Percentiles rank a stretch among this genome's conserved stretches.
phyloP scores from a whole-genome alignment of 2,888 invertebrate species.

The Prenolepis imparis region DNA sequence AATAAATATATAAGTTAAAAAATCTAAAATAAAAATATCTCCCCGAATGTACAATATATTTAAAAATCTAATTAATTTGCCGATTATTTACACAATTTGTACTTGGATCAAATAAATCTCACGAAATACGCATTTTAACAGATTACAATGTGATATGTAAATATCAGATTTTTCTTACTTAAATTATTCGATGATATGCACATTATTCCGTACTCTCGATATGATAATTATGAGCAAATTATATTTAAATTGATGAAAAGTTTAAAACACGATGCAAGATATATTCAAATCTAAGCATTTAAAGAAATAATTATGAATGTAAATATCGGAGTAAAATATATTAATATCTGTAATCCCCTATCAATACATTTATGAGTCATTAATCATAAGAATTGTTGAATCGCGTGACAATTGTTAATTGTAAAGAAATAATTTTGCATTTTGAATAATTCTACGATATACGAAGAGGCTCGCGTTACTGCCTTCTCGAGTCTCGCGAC shows the following conservation, averaged over 20 bases:
- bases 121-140: no score
- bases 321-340: background rate
- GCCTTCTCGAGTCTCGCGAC: background rate
- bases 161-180: no score
- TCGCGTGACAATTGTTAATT: background rate
- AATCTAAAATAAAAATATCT: no score
- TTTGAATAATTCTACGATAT: background rate
- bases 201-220: background rate
- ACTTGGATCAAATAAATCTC: no score
- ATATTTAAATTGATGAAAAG: background rate
- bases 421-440: background rate
- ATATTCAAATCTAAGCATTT: background rate
- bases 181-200: background rate
- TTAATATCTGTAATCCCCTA: background rate
- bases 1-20: no score
- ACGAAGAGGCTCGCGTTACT: no score
- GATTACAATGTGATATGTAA: no score
- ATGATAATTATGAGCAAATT: background rate
- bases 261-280: background rate
- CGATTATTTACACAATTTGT: no score
- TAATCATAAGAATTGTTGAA: no score
- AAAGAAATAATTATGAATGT: background rate
- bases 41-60: no score
- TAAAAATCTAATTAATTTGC: no score
- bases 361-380: background rate